Percentiles rank a stretch among this genome's conserved stretches.
Conservation (phyloP, 2,113 vertebrate genomes). For the Drymodes brunneopygia region DNA sequence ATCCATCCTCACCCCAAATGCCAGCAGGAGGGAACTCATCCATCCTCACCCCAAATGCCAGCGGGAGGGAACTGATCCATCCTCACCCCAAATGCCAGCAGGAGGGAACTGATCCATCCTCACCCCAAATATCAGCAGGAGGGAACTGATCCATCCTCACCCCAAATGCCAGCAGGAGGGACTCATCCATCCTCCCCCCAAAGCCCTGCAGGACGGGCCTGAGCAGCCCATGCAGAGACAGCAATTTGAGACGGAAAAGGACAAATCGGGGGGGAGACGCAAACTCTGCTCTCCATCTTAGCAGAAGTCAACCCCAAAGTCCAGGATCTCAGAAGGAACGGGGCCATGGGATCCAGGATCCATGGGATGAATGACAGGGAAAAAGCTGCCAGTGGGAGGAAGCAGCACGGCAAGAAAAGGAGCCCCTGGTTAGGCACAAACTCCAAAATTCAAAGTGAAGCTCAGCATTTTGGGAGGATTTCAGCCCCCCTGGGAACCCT, state of each 20-base stretch:
- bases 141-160: not conserved
- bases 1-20: not conserved
- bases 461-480: not conserved
- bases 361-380: rapidly evolving
- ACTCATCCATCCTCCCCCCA: not conserved
- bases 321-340: not conserved
- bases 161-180: too few species aligned
- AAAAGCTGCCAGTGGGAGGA: rapidly evolving
- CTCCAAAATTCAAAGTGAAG: rapidly evolving
- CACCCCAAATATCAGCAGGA: too few species aligned
- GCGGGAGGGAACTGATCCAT: too few species aligned
- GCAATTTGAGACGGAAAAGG: not conserved
- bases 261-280: rapidly evolving
- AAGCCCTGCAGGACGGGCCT: rapidly evolving
- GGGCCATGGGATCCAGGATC: not conserved
- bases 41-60: too few species aligned
- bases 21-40: too few species aligned
- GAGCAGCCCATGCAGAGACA: not conserved
- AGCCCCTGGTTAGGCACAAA: not conserved
- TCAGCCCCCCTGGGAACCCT: not conserved
- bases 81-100: rapidly evolving
- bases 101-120: too few species aligned
- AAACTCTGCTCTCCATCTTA: not conserved
- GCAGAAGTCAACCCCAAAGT: not conserved
- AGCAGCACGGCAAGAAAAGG: rapidly evolving